Conservation (phyloP, 2,797 vertebrate species). For the Oophaga sylvatica region DNA sequence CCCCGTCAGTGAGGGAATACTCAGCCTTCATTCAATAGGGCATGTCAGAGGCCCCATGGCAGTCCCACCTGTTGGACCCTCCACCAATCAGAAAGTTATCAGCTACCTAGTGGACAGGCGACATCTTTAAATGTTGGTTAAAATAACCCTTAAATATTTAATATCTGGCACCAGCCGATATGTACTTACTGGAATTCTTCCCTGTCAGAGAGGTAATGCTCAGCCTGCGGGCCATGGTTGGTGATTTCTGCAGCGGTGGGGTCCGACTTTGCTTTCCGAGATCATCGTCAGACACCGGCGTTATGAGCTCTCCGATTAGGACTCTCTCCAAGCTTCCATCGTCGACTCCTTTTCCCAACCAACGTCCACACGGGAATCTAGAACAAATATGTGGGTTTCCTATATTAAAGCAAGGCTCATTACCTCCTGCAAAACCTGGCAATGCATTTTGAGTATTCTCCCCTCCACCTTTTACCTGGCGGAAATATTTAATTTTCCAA, state of each 20-base stretch:
- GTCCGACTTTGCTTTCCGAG: conserved; percentile 87
- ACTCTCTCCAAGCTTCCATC: conserved; percentile 94
- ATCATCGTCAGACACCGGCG: conserved; percentile 83
- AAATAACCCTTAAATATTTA: background rate
- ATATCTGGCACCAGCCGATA: background rate
- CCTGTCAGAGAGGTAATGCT: conserved; percentile 89
- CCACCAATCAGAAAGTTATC: too few relatives aligned
- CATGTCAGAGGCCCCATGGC: too few relatives aligned
- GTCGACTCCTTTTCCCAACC: conserved; percentile 93
- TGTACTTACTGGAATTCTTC: conserved; percentile 80
- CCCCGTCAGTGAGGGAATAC: conserved; percentile 87
- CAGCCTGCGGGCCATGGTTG: conserved; percentile 81
- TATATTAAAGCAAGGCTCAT: background rate
- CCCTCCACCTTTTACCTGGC: background rate
- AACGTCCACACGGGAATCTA: conserved; percentile 95
- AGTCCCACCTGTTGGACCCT: too few relatives aligned
- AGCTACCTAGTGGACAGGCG: too few relatives aligned
- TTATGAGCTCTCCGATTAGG: conserved; percentile 91
- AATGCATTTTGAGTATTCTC: background rate
- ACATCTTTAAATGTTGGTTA: too few relatives aligned
- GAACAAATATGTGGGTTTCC: conserved; percentile 34
- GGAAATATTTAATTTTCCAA: background rate
- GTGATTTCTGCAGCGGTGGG: conserved; percentile 91
- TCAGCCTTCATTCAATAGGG: conserved; percentile 69
- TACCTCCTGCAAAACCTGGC: background rate